These are phyloP conservation scores for Mylabris sibirica DNA, from an alignment of 2,888 invertebrate species.

Conservation along the genomic window DNA sequence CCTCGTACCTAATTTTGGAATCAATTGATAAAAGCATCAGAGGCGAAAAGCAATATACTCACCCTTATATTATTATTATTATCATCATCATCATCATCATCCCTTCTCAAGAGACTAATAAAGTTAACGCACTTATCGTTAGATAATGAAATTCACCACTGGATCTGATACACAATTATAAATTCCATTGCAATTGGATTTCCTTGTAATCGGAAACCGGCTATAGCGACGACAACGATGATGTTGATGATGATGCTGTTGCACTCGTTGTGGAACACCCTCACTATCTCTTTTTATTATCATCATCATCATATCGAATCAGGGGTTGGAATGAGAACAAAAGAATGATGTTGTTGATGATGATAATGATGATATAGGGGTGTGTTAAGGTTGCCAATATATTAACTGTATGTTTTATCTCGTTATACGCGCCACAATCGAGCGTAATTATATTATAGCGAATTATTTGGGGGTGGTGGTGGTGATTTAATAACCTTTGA, in stretches of 20 bases:
- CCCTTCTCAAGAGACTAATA: constrained; percentile 35
- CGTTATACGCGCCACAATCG: constrained; percentile 29
- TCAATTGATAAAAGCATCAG: neutral
- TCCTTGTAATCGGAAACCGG: constrained; percentile 51
- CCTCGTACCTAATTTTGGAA: neutral
- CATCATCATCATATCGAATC: neutral
- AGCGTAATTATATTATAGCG: constrained; percentile 13
- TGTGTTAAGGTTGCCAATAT: constrained; percentile 18
- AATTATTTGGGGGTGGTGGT: constrained; percentile 4
- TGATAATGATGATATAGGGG: constrained; percentile 7
- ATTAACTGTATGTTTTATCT: constrained; percentile 19
- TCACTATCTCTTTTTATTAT: constrained; percentile 21
- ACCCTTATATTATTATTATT: constrained; percentile 13
- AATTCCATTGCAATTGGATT: constrained; percentile 57
- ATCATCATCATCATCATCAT: constrained; percentile 8
- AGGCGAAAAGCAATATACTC: neutral
- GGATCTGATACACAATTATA: constrained; percentile 54
- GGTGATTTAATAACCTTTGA: constrained; percentile 10
- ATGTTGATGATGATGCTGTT: constrained; percentile 10
- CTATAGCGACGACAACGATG: constrained; percentile 37
- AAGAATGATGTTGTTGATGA: neutral
- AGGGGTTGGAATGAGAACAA: constrained; percentile 3
- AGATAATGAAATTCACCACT: constrained; percentile 53
- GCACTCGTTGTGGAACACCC: constrained; percentile 30
- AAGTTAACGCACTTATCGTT: constrained; percentile 43